A percentile compares a stretch with the other conserved stretches of the same genome.
phyloP scores from a whole-genome alignment of 1,140 invertebrate species.

The Ruditapes philippinarum region DNA sequence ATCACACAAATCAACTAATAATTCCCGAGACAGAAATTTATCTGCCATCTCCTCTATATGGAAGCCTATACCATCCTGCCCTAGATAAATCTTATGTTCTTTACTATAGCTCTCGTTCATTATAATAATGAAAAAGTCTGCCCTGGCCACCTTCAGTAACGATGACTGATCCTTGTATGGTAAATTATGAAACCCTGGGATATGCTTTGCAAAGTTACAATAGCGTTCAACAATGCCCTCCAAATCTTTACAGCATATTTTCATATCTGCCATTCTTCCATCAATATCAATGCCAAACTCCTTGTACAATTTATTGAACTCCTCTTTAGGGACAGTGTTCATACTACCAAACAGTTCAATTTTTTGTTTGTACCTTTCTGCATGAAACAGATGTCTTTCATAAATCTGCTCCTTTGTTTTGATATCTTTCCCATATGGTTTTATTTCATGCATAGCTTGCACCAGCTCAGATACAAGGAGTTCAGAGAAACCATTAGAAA shows the following conservation, averaged over 20 bases:
- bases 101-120: slow-evolving; percentile 27
- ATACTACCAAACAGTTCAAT: slow-evolving; percentile 40
- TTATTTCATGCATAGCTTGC: slow-evolving; percentile 35
- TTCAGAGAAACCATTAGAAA: not conserved
- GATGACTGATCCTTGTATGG: slow-evolving; percentile 25
- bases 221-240: slow-evolving; percentile 8
- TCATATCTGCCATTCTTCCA: slow-evolving; percentile 35
- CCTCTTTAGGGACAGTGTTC: slow-evolving; percentile 56
- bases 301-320: slow-evolving; percentile 27
- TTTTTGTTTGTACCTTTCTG: slow-evolving; percentile 36
- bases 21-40: slow-evolving; percentile 19
- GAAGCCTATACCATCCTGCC: slow-evolving; percentile 8
- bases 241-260: slow-evolving; percentile 25
- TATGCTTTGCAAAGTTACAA: slow-evolving; percentile 53
- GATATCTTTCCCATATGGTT: slow-evolving; percentile 49
- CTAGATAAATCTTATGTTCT: not conserved
- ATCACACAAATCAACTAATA: not conserved
- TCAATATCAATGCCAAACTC: slow-evolving; percentile 55
- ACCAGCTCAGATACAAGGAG: not conserved
- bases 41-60: slow-evolving; percentile 48
- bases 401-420: slow-evolving; percentile 1
- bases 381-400: slow-evolving; percentile 16
- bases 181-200: slow-evolving; percentile 49
- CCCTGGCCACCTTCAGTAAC: slow-evolving; percentile 23
- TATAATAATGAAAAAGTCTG: slow-evolving; percentile 45